phyloP scores from a whole-genome alignment of 2,888 invertebrate genomes.

The Scaptomyza parva region DNA sequence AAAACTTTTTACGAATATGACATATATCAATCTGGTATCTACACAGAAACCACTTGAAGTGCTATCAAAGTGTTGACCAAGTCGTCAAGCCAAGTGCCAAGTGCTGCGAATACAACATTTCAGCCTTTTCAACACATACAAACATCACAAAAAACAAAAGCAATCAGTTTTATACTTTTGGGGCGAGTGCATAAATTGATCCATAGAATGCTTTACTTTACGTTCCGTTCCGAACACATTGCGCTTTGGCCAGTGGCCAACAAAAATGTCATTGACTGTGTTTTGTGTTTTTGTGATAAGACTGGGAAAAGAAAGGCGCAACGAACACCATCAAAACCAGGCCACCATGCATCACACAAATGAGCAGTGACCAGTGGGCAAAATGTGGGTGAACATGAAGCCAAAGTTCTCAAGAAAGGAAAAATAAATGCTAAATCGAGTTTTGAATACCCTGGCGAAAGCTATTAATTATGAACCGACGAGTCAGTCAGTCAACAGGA shows the following conservation, averaged over 20 bases:
- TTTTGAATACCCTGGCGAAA: slow-evolving; percentile 1
- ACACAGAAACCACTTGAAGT: slow-evolving; percentile 15
- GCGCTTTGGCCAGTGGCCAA: slow-evolving; percentile 51
- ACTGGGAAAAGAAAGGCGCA: slow-evolving; percentile 15
- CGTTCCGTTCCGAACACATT: slow-evolving; percentile 4
- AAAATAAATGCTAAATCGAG: slow-evolving; percentile 12
- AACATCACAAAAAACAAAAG: slow-evolving; percentile 9
- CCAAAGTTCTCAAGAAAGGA: slow-evolving; percentile 11
- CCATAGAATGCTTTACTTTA: slow-evolving; percentile 26
- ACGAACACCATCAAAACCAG: slow-evolving; percentile 34
- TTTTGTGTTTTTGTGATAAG: slow-evolving; percentile 48
- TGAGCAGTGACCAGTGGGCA: slow-evolving; percentile 12
- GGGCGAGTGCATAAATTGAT: slow-evolving; percentile 36
- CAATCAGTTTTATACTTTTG: slow-evolving; percentile 43
- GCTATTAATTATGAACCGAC: neutral
- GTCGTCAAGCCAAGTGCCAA: slow-evolving; percentile 38
- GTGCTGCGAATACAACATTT: slow-evolving; percentile 67
- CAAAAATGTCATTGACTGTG: slow-evolving; percentile 69
- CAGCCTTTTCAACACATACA: slow-evolving; percentile 10
- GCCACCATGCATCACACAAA: slow-evolving; percentile 33
- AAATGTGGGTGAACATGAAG: slow-evolving; percentile 7
- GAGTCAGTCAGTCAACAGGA: too few species aligned
- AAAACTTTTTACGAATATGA: slow-evolving; percentile 14
- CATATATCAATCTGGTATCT: slow-evolving; percentile 26
- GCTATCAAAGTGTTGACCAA: slow-evolving; percentile 55